Percentiles rank a stretch among this genome's conserved stretches.
Evolutionary conservation across 2,888 invertebrate genomes (phyloP).

Genomic region (Tetheella fluctuosa): DNA sequence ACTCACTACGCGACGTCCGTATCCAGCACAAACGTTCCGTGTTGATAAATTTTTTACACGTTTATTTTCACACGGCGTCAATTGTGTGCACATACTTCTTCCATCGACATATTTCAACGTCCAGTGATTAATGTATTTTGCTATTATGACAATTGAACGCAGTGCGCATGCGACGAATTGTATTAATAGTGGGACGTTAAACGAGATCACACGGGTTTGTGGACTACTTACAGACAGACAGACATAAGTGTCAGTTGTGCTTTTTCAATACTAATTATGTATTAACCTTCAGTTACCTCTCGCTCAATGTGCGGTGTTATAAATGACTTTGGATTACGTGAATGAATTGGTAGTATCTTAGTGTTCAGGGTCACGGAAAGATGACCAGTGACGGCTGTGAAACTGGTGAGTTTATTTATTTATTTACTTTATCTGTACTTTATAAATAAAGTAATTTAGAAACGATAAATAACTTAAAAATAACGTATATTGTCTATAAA

Average conservation of each 20-base stretch:
- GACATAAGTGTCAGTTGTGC: slow-evolving; percentile 45
- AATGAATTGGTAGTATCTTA: slow-evolving; percentile 27
- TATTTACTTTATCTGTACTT: too few species aligned
- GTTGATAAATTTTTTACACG: slow-evolving; percentile 63
- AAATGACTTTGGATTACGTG: slow-evolving; percentile 35
- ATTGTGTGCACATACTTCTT: slow-evolving; percentile 56
- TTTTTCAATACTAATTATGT: slow-evolving; percentile 44
- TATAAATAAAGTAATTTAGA: too few species aligned
- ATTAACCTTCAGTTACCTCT: slow-evolving; percentile 33
- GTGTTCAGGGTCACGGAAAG: slow-evolving; percentile 29
- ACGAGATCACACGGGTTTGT: slow-evolving; percentile 60
- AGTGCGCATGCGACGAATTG: slow-evolving; percentile 76
- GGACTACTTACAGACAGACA: slow-evolving; percentile 39
- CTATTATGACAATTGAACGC: slow-evolving; percentile 74
- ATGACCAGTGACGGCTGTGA: slow-evolving; percentile 50
- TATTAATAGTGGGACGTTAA: slow-evolving; percentile 69
- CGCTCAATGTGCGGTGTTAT: slow-evolving; percentile 22
- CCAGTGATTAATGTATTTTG: slow-evolving; percentile 74
- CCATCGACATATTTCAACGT: slow-evolving; percentile 54
- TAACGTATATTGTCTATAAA: too few species aligned
- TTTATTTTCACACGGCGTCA: slow-evolving; percentile 72
- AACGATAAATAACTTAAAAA: too few species aligned
- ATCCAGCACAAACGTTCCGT: slow-evolving; percentile 38
- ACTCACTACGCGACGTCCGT: not conserved
- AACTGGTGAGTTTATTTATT: slow-evolving; percentile 42